Percentiles rank a stretch among this genome's conserved stretches.
Conservation (phyloP, 2,888 invertebrate genomes). For the Drosophila robusta region DNA sequence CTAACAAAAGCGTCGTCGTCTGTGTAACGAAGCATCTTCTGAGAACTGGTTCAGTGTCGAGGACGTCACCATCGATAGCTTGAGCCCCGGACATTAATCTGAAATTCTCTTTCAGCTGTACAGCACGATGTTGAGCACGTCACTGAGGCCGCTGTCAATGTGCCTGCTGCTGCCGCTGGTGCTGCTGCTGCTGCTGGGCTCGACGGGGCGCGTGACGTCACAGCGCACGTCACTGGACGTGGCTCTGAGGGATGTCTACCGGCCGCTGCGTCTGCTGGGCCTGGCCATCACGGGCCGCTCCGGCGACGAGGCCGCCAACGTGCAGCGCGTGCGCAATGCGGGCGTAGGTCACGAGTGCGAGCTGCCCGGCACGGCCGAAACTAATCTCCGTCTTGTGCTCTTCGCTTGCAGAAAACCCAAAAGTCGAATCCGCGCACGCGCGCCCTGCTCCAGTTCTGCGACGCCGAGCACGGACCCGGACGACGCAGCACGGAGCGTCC, state of each 20-base stretch:
- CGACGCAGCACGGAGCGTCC: conserved; percentile 85
- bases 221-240: conserved; percentile 81
- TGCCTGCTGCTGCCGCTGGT: conserved; percentile 33
- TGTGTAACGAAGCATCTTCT: conserved; percentile 53
- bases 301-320: conserved; percentile 75
- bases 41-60: conserved; percentile 77
- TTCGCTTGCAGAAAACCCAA: conserved; percentile 81
- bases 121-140: conserved; percentile 33
- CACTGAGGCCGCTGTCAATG: conserved; percentile 28
- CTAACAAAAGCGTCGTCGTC: conserved; percentile 40
- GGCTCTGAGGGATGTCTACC: conserved; percentile 58
- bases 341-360: conserved; percentile 67
- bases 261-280: conserved; percentile 71
- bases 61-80: conserved; percentile 65
- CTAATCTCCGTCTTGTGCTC: conserved; percentile 4
- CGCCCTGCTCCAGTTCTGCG: conserved; percentile 80
- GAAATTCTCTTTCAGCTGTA: conserved; percentile 21
- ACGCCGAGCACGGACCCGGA: conserved; percentile 82
- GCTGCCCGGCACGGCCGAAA: no score
- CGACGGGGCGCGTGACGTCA: conserved; percentile 45
- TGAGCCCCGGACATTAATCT: conserved; percentile 18
- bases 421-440: conserved; percentile 69
- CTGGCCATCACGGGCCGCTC: conserved; percentile 79
- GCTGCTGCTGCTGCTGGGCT: conserved; percentile 41
- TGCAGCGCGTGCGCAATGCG: conserved; percentile 64